phyloP scores from a whole-genome alignment of 1,140 invertebrate species.

The Drosophila athabasca region DNA sequence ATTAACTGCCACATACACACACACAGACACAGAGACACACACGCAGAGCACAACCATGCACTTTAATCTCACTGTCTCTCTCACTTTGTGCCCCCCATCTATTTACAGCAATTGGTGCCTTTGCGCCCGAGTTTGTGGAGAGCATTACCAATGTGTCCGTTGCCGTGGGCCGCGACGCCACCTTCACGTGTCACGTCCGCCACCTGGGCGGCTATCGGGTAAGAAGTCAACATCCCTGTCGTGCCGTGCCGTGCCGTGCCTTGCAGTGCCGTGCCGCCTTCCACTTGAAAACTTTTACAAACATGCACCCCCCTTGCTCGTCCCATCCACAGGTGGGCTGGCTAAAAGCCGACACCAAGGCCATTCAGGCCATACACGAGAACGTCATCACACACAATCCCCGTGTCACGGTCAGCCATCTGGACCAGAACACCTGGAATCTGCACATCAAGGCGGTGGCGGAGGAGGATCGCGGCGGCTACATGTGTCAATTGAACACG shows the following conservation, averaged over 20 bases:
- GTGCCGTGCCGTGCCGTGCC: no score
- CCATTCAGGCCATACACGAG: conserved; percentile 94
- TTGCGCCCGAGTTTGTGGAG: conserved; percentile 93
- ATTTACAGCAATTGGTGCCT: conserved; percentile 85
- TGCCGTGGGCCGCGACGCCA: conserved; percentile 92
- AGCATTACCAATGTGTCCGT: conserved; percentile 93
- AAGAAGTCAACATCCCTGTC: conserved; percentile 85
- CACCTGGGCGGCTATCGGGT: conserved; percentile 95
- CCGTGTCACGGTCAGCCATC: conserved; percentile 90
- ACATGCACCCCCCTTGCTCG: background rate
- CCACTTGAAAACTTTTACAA: background rate
- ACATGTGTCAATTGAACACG: conserved; percentile 91
- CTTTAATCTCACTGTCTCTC: conserved; percentile 60
- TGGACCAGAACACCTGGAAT: conserved; percentile 92
- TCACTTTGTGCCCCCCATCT: conserved; percentile 1
- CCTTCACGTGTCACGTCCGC: conserved; percentile 93
- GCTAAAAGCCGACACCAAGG: conserved; percentile 94
- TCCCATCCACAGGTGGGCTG: conserved; percentile 89
- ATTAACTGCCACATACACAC: conserved; percentile 72
- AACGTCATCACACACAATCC: conserved; percentile 95
- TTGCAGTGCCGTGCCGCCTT: background rate
- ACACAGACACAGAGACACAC: conserved; percentile 16
- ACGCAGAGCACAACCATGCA: conserved; percentile 28
- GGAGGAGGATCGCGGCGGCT: conserved; percentile 91
- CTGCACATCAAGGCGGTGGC: conserved; percentile 92